Conservation (phyloP, 1,140 invertebrate genomes). For the Uloborus diversus region DNA sequence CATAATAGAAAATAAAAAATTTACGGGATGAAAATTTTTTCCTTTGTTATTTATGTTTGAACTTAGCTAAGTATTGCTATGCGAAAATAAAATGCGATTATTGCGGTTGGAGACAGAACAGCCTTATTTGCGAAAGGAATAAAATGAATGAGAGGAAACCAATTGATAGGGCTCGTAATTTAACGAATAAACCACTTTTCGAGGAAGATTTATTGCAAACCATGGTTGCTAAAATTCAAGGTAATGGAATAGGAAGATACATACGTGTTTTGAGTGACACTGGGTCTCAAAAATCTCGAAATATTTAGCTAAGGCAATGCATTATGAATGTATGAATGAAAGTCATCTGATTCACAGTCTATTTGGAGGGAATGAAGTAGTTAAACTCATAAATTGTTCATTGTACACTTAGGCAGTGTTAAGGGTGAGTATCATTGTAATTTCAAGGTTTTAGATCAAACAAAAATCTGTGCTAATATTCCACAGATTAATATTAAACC, state of each 20-base stretch:
- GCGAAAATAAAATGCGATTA: too few species aligned
- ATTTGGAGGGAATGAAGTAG: neutral
- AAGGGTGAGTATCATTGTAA: neutral
- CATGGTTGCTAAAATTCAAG: neutral
- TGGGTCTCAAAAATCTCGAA: neutral
- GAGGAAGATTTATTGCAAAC: neutral
- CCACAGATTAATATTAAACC: neutral
- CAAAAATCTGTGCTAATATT: constrained; percentile 1
- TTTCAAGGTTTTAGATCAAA: constrained; percentile 4
- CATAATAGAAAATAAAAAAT: too few species aligned
- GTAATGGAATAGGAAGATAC: neutral
- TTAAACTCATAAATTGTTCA: neutral
- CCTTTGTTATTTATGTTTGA: too few species aligned
- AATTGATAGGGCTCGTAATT: neutral
- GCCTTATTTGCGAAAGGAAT: neutral
- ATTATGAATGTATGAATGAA: neutral
- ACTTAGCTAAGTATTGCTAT: too few species aligned
- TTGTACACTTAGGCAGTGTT: too few species aligned
- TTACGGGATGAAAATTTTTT: too few species aligned
- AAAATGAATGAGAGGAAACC: neutral
- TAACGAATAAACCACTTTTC: neutral
- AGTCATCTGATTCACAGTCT: neutral
- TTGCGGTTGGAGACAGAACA: neutral
- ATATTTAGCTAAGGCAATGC: neutral
- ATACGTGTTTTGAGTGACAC: neutral